Conservation (phyloP, 2,797 vertebrate species). For the Paramormyrops hopkinsi region DNA sequence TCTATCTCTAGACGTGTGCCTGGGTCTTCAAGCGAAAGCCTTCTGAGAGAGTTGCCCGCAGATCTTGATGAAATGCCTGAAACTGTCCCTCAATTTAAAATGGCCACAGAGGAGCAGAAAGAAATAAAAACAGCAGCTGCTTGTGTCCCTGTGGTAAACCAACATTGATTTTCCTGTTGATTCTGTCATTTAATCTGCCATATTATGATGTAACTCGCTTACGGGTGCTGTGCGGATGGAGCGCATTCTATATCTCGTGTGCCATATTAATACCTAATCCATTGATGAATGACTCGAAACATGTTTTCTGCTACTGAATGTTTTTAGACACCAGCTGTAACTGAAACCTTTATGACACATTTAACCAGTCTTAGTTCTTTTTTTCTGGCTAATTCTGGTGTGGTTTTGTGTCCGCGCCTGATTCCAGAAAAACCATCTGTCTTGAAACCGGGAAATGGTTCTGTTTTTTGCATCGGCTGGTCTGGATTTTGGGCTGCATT, state of each 20-base stretch:
- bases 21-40: constrained; percentile 14
- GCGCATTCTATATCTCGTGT: background rate
- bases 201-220: constrained; percentile 16
- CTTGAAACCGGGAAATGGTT: background rate
- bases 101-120: background rate
- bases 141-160: constrained; percentile 9
- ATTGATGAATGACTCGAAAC: background rate
- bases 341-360: background rate
- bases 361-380: background rate
- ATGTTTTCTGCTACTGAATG: background rate
- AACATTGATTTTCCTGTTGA: constrained; percentile 24
- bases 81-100: constrained; percentile 26
- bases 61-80: constrained; percentile 25
- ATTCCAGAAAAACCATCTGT: too few relatives aligned
- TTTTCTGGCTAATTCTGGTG: background rate
- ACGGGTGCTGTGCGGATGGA: background rate
- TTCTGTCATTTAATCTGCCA: constrained; percentile 13
- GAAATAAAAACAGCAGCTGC: constrained; percentile 17
- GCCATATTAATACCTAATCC: background rate
- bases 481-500: constrained; percentile 52
- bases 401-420: background rate
- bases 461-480: background rate
- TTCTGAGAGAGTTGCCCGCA: constrained; percentile 5
- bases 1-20: constrained; percentile 11
- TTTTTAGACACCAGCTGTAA: background rate